Percentiles rank a stretch among this genome's conserved stretches.
Conservation (phyloP, 2,888 invertebrate genomes). For the Brenthis hecate region DNA sequence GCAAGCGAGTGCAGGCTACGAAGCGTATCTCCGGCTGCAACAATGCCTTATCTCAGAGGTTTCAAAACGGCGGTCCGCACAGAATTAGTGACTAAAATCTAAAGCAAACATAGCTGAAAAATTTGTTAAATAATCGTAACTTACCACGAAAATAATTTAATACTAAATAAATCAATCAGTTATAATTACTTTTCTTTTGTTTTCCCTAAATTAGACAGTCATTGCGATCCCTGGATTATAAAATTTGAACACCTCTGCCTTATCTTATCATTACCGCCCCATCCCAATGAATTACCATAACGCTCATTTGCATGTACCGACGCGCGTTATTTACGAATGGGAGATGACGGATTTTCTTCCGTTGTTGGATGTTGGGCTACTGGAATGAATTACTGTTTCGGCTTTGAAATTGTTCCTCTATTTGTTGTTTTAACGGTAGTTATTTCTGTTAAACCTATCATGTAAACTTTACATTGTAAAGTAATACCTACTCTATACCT, state of each 20-base stretch:
- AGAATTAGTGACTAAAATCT: not conserved
- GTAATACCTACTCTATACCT: too few relatives aligned
- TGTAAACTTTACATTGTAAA: too few relatives aligned
- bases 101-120: too few relatives aligned
- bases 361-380: slow-evolving; percentile 51
- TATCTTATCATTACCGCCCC: slow-evolving; percentile 76
- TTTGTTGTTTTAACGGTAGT: slow-evolving; percentile 16
- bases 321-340: slow-evolving; percentile 73
- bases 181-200: not conserved
- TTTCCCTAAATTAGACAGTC: not conserved
- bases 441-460: not conserved
- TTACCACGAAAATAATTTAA: too few relatives aligned
- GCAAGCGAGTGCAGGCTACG: slow-evolving; percentile 38
- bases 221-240: not conserved
- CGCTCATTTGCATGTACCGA: slow-evolving; percentile 76
- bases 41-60: slow-evolving; percentile 67
- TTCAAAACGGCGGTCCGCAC: slow-evolving; percentile 8
- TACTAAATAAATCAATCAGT: too few relatives aligned
- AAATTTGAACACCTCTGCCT: slow-evolving; percentile 34
- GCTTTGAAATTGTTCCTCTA: slow-evolving; percentile 25
- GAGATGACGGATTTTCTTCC: slow-evolving; percentile 80
- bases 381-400: slow-evolving; percentile 36
- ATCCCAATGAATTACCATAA: slow-evolving; percentile 77
- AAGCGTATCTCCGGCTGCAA: slow-evolving; percentile 71
- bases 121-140: too few relatives aligned